These are phyloP conservation scores for Erinaceus europaeus DNA, from an alignment of 2,113 vertebrate species.

Conservation along the genomic window DNA sequence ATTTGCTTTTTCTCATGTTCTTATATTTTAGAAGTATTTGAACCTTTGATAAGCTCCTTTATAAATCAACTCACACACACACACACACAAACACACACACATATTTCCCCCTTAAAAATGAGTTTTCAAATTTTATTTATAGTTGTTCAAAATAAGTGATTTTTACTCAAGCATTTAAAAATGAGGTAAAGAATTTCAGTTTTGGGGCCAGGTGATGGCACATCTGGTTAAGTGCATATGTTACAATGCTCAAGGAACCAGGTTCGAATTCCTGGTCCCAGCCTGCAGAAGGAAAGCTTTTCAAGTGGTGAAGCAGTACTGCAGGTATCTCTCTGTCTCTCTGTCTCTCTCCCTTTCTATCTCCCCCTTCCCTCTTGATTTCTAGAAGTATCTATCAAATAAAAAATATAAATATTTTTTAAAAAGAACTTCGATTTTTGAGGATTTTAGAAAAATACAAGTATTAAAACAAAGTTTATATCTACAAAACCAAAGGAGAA, in stretches of 20 bases:
- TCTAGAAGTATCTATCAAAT: too few species aligned
- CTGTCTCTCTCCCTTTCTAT: too few species aligned
- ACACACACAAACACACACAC: background rate
- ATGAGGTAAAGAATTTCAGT: background rate
- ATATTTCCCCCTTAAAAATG: background rate
- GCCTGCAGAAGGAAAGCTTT: too few species aligned
- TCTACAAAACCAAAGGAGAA: background rate
- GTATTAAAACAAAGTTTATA: slow-evolving; percentile 27
- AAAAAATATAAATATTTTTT: too few species aligned
- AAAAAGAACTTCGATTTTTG: slow-evolving; percentile 9
- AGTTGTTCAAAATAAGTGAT: slow-evolving; percentile 34
- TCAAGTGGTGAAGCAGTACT: too few species aligned
- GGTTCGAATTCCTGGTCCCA: too few species aligned
- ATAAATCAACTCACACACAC: background rate
- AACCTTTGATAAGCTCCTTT: background rate
- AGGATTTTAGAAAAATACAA: slow-evolving; percentile 32
- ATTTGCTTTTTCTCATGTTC: background rate
- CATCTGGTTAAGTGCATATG: too few species aligned
- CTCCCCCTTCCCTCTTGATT: too few species aligned
- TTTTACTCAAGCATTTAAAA: slow-evolving; percentile 7
- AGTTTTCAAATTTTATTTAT: slow-evolving; percentile 29
- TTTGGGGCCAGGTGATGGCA: too few species aligned
- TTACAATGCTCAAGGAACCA: too few species aligned
- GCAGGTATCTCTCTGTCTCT: too few species aligned
- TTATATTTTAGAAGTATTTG: slow-evolving; percentile 33